Evolutionary conservation across 2,888 invertebrate species (phyloP), one percentile per base, ranked within the genome.

Genomic region (Athripsodes cinereus): DNA sequence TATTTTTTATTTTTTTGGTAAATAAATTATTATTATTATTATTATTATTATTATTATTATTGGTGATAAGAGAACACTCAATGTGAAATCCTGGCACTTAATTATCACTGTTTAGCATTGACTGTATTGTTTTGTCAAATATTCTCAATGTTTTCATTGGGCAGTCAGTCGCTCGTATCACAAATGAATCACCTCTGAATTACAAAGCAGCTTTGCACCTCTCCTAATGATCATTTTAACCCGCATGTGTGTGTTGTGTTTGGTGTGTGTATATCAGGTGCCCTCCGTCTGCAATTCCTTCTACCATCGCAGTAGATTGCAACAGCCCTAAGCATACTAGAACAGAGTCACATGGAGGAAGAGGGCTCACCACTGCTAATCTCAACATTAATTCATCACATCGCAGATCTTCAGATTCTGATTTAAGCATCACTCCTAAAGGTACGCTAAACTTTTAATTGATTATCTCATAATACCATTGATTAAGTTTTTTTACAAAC

Each of bases 391-490:
- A 62, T 35, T 19, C 57, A 8, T 52, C 61, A 62, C 87, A 88
- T 69, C 80, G 94, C 54, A 79, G 95, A 65, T 94, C 94, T 2
- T 95, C 95, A 2, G 96, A 96, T 73, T 95, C 96, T 0, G 96
- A 96, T 75, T 79, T 94, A 65, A 94, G 91, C 76, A 86, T 93
- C 52, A 92, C 94, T 11, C 93, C 94, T 2, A 95, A 93, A 88
- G 94, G 96, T 95, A 76, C 74, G 71, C 62, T n/a, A n/a, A n/a
- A n/a, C n/a, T n/a, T n/a, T n/a, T n/a, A n/a, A n/a, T n/a, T n/a
- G n/a, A n/a, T n/a, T n/a, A n/a, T n/a, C n/a, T n/a, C n/a, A n/a
- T n/a, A n/a, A n/a, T n/a, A n/a, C n/a, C n/a, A n/a, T n/a, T n/a
- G n/a, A n/a, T n/a, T n/a, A n/a, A n/a, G n/a, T n/a, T n/a, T n/a